These are phyloP conservation scores for Salarias fasciatus DNA, from an alignment of 2,797 vertebrate species.

Conservation along the genomic window DNA sequence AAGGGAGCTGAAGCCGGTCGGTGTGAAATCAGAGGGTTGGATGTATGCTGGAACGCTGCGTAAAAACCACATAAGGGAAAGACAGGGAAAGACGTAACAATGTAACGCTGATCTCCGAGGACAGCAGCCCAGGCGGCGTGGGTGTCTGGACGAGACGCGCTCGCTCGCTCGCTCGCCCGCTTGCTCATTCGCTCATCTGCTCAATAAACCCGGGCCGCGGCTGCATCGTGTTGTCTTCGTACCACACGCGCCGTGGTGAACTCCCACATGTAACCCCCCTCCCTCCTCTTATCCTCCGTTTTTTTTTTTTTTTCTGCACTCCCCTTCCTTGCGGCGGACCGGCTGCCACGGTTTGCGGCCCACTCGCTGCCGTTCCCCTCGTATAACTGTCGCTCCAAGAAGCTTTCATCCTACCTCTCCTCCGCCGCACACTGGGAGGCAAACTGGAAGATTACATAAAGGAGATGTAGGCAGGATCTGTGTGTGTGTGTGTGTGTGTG, in stretches of 20 bases:
- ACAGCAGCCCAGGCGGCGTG: constrained; percentile 69
- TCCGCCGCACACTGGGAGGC: constrained; percentile 42
- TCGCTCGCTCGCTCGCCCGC: constrained; percentile 65
- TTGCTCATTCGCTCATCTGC: constrained; percentile 71
- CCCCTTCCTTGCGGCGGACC: constrained; percentile 50
- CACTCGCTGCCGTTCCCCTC: constrained; percentile 64
- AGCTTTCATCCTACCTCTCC: constrained; percentile 58
- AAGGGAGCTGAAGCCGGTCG: background rate
- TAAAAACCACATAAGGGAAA: constrained; percentile 41
- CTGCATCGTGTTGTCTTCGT: constrained; percentile 55
- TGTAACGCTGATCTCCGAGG: constrained; percentile 63
- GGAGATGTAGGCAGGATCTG: constrained; percentile 26
- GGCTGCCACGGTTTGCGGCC: constrained; percentile 70
- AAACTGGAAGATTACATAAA: constrained; percentile 54
- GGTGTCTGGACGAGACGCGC: constrained; percentile 72
- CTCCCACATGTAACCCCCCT: constrained; percentile 60
- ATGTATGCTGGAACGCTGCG: constrained; percentile 15
- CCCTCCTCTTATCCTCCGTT: constrained; percentile 13
- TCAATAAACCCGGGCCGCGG: constrained; percentile 57
- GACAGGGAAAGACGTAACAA: constrained; percentile 50
- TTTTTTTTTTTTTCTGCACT: constrained; percentile 42
- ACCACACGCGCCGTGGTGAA: constrained; percentile 53
- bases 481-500: constrained; percentile 1
- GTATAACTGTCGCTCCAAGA: constrained; percentile 51
- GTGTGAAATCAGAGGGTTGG: background rate